Percentiles rank a stretch among this genome's conserved stretches.
Evolutionary conservation across 2,888 invertebrate species (phyloP).

Genomic region (Mythimna ferrago): DNA sequence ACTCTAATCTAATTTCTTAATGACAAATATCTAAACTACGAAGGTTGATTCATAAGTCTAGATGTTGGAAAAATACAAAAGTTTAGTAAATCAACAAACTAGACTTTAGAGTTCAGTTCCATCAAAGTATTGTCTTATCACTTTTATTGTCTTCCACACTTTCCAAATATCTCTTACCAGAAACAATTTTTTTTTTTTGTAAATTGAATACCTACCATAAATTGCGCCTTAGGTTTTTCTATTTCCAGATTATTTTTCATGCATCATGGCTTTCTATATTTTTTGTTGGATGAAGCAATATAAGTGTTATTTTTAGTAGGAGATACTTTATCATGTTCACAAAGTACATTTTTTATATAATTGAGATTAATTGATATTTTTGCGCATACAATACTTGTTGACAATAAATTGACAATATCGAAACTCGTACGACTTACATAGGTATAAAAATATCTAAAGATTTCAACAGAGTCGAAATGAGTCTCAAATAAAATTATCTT

Average conservation of each 20-base stretch:
- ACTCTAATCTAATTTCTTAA: constrained; percentile 65
- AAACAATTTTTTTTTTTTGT: background rate
- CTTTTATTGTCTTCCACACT: constrained; percentile 57
- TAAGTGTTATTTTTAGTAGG: constrained; percentile 8
- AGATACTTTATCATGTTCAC: constrained; percentile 14
- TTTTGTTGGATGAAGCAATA: background rate
- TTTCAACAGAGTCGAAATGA: constrained; percentile 42
- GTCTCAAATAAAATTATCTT: constrained; percentile 31
- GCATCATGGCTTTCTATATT: background rate
- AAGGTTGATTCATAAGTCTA: constrained; percentile 72
- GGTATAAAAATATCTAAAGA: constrained; percentile 55
- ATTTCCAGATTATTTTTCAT: background rate
- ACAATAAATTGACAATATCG: constrained; percentile 68
- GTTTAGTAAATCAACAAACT: constrained; percentile 38
- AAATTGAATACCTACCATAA: background rate
- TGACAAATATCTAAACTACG: constrained; percentile 72
- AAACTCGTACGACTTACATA: constrained; percentile 44
- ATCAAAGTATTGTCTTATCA: constrained; percentile 59
- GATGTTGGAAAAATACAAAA: constrained; percentile 79
- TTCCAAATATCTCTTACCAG: constrained; percentile 26
- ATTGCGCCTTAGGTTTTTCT: background rate
- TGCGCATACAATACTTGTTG: constrained; percentile 53
- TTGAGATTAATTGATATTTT: constrained; percentile 61
- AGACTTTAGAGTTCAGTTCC: constrained; percentile 21
- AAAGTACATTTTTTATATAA: constrained; percentile 50